phyloP scores from a whole-genome alignment of 2,888 invertebrate genomes.

The Drosophila parthenogenetica region DNA sequence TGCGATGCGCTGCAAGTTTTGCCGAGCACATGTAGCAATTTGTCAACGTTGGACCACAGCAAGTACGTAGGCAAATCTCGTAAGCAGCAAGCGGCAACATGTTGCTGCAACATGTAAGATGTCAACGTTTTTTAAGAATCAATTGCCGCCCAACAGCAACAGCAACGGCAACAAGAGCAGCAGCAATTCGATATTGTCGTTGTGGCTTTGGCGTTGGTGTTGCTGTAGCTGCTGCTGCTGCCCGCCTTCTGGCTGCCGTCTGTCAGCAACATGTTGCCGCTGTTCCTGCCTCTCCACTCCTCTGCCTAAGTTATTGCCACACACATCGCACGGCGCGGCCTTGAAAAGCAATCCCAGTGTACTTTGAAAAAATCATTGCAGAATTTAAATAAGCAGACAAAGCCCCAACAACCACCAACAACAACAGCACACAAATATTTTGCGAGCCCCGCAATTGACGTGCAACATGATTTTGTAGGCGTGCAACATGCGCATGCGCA shows the following conservation, averaged over 20 bases:
- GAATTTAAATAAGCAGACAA: slow-evolving; percentile 80
- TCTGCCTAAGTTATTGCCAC: slow-evolving; percentile 71
- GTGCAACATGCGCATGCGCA: slow-evolving; percentile 84
- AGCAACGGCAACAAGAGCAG: slow-evolving; percentile 18
- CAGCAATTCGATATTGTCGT: slow-evolving; percentile 69
- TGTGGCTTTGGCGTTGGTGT: slow-evolving; percentile 60
- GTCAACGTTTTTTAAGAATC: slow-evolving; percentile 80
- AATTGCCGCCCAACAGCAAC: slow-evolving; percentile 73
- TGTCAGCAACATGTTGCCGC: slow-evolving; percentile 64
- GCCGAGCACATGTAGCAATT: slow-evolving; percentile 72
- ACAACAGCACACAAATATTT: slow-evolving; percentile 49
- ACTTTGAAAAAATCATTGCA: slow-evolving; percentile 77
- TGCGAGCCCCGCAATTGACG: slow-evolving; percentile 76
- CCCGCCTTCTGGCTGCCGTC: slow-evolving; percentile 79
- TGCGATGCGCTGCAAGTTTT: slow-evolving; percentile 50
- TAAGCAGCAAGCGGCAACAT: slow-evolving; percentile 62
- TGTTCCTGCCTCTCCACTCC: slow-evolving; percentile 15
- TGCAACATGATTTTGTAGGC: slow-evolving; percentile 85
- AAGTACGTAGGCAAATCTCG: slow-evolving; percentile 48
- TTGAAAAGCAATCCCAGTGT: slow-evolving; percentile 65
- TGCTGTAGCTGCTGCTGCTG: slow-evolving; percentile 39
- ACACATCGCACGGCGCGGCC: slow-evolving; percentile 71
- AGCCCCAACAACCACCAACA: slow-evolving; percentile 15
- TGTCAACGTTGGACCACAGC: slow-evolving; percentile 67
- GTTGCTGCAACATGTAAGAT: slow-evolving; percentile 81